phyloP scores from a whole-genome alignment of 2,797 vertebrate species.

The Micropoecilia bifurca region DNA sequence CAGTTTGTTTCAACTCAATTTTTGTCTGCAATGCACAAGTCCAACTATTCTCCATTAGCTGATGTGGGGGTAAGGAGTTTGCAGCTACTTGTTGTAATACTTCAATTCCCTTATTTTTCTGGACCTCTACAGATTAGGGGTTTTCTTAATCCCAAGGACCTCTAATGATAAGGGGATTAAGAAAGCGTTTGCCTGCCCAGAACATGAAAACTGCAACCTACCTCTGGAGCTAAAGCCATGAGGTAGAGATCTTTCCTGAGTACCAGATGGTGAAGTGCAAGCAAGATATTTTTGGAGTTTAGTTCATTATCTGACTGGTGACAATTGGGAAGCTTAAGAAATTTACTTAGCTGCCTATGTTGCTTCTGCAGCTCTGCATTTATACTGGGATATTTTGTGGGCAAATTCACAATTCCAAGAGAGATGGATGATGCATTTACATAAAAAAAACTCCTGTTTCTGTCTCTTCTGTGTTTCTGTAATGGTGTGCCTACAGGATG shows the following conservation, averaged over 20 bases:
- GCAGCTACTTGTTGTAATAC: conserved; percentile 3
- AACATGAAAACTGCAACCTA: neutral
- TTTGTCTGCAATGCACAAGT: neutral
- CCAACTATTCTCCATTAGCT: conserved; percentile 1
- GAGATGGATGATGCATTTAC: conserved; percentile 7
- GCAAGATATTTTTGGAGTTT: neutral
- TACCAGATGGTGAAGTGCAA: conserved; percentile 1
- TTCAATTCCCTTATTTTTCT: neutral
- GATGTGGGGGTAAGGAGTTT: conserved; percentile 5
- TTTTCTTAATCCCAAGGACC: neutral
- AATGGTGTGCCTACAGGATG: conserved; percentile 83
- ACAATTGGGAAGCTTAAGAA: neutral
- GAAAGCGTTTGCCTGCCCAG: conserved; percentile 1
- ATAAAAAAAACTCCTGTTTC: neutral
- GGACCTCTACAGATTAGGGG: neutral
- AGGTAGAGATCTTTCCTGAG: neutral
- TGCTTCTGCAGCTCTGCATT: neutral
- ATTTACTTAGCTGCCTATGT: neutral
- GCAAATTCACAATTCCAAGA: neutral
- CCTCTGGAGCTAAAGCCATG: neutral
- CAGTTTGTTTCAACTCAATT: conserved; percentile 16
- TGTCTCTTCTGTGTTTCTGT: neutral
- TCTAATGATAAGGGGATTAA: neutral
- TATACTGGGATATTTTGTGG: neutral
- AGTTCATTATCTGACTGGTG: neutral